phyloP scores from a whole-genome alignment of 2,797 vertebrate species.

The Anabacerthia variegaticeps region DNA sequence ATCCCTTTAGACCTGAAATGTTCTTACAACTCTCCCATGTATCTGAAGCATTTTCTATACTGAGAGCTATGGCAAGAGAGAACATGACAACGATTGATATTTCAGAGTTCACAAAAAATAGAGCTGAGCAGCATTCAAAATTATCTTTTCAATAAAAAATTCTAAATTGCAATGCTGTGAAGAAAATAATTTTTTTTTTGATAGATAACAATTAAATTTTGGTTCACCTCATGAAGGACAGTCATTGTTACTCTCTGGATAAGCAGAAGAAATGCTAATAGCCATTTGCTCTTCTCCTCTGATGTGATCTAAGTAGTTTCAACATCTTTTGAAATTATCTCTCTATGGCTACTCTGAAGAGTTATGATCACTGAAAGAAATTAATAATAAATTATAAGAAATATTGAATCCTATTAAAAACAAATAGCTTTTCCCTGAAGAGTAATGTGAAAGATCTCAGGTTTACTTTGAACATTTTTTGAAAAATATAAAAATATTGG shows the following conservation, averaged over 20 bases:
- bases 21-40: background rate
- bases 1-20: background rate
- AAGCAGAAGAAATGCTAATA: background rate
- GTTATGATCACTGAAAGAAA: background rate
- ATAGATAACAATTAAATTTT: background rate
- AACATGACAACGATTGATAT: background rate
- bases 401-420: background rate
- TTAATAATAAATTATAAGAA: slow-evolving; percentile 6
- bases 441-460: background rate
- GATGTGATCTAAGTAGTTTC: background rate
- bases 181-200: background rate
- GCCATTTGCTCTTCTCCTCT: background rate
- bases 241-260: background rate
- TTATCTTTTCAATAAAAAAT: background rate
- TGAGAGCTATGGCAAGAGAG: background rate
- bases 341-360: background rate
- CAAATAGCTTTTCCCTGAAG: background rate
- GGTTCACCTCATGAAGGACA: background rate
- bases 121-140: background rate
- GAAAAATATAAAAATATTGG: background rate
- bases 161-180: background rate
- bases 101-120: background rate
- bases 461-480: background rate
- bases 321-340: background rate
- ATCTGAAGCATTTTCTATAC: background rate